These are phyloP conservation scores for Chironomus tentans DNA, from an alignment of 2,888 invertebrate species.

Conservation along the genomic window DNA sequence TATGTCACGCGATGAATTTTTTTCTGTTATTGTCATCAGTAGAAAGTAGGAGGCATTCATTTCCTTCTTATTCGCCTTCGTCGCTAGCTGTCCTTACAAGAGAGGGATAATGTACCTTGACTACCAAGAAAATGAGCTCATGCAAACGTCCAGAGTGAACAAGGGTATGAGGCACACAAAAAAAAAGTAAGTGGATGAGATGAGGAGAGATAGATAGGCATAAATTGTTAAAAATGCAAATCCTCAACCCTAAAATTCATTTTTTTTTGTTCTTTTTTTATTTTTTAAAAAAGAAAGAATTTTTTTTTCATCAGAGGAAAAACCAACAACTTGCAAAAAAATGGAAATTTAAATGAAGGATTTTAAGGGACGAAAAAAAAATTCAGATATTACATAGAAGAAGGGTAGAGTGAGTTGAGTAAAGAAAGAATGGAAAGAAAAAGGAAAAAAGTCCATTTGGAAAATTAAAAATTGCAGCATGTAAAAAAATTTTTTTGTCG, in stretches of 20 bases:
- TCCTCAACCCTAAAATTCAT: background rate
- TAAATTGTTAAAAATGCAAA: background rate
- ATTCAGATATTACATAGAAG: background rate
- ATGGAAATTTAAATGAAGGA: conserved; percentile 17
- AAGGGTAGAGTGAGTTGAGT: too few relatives aligned
- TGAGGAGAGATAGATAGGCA: background rate
- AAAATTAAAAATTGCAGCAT: conserved; percentile 16
- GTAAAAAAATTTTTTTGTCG: background rate
- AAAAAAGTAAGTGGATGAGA: too few relatives aligned
- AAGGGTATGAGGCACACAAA: too few relatives aligned
- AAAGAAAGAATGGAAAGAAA: background rate
- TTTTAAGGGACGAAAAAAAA: conserved; percentile 8
- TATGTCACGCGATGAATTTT: conserved; percentile 12
- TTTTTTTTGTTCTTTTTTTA: too few relatives aligned
- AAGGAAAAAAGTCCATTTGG: conserved; percentile 15
- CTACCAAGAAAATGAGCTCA: background rate
- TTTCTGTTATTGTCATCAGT: background rate
- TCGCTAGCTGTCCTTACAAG: background rate
- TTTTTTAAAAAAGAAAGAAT: background rate
- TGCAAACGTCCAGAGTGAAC: background rate
- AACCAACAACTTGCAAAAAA: background rate
- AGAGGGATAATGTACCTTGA: background rate
- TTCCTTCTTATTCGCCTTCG: background rate
- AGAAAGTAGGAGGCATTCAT: background rate
- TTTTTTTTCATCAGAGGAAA: background rate